Base-by-base conservation (phyloP, 2,797 vertebrate genomes). In the Macropodus opercularis region DNA sequence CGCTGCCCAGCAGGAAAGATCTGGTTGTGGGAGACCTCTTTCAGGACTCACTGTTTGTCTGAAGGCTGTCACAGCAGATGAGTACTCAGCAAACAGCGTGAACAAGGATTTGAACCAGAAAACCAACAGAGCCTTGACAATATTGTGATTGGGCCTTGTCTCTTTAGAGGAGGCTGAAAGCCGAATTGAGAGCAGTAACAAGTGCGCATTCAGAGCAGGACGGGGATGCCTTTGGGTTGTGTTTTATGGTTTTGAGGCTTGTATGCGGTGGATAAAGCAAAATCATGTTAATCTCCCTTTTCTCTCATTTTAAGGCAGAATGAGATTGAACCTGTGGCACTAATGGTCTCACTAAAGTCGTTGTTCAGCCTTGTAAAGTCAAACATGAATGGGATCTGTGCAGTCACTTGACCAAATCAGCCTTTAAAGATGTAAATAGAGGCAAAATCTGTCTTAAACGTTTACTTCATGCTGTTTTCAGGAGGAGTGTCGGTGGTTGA, bases 61-160 rank as follows among this genome's bases (percentile, higher is more conserved):
- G 94, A 96, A 96, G 94, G 94, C 95, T 98, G 95, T 96, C 95
- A 97, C 94, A 92, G 94, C 88, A 95, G 95, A 96, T 95, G 95
- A 96, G 95, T 94, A 94, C 95, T 96, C 96, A 94, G 94, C 94
- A 96, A 98, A 96, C 94, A 97, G 95, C 96, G 92, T 94, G 96
- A 98, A 96, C 94, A 95, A 95, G 95, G 95, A 96, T 96, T 96
- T 98, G 93, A 97, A 97, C 95, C 95, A 95, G 94, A 96, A 96
- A 96, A 95, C 89, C 93, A 95, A 94, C 94, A 94, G 92, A 92
- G 92, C 93, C 93, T 93, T 94, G 92, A 95, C 94, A 95, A 95
- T 93, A 90, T 92, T 94, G 94, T 94, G 93, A 93, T 92, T 91
- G 93, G 92, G 92, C 84, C 91, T 93, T 93, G 84, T 93, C 91